These are phyloP conservation scores for Drosophila aldrichi DNA, from an alignment of 2,888 invertebrate genomes.

Conservation along the genomic window DNA sequence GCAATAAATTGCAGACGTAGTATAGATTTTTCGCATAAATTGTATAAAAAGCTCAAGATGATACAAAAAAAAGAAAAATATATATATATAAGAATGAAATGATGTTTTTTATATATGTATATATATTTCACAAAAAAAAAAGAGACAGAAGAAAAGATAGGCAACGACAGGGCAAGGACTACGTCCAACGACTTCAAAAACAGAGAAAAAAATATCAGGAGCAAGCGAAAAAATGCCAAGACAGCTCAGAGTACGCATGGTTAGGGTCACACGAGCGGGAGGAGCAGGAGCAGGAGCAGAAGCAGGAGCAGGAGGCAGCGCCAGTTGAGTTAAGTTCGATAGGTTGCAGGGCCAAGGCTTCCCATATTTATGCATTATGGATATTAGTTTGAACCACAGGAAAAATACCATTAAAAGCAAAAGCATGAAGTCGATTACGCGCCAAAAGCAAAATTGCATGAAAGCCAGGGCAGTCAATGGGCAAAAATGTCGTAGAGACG, in stretches of 20 bases:
- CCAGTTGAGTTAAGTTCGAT: constrained; percentile 36
- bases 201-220: constrained; percentile 51
- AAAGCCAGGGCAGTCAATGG: constrained; percentile 61
- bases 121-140: constrained; percentile 26
- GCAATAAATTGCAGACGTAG: constrained; percentile 81
- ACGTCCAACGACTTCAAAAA: constrained; percentile 56
- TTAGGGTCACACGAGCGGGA: constrained; percentile 16
- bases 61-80: constrained; percentile 47
- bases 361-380: constrained; percentile 81
- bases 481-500: constrained; percentile 32
- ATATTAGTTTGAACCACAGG: constrained; percentile 82
- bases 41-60: constrained; percentile 61
- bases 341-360: constrained; percentile 65
- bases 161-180: constrained; percentile 37
- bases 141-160: constrained; percentile 23
- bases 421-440: constrained; percentile 81
- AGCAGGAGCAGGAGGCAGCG: not conserved
- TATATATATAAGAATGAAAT: constrained; percentile 25
- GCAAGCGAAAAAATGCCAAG: constrained; percentile 75
- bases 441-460: constrained; percentile 76
- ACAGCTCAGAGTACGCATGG: constrained; percentile 60
- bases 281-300: not conserved
- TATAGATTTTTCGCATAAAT: constrained; percentile 79
- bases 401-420: constrained; percentile 83
- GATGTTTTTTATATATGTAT: constrained; percentile 48